Evolutionary conservation across 1,140 invertebrate species (phyloP).

Genomic region (Drosophila tani): DNA sequence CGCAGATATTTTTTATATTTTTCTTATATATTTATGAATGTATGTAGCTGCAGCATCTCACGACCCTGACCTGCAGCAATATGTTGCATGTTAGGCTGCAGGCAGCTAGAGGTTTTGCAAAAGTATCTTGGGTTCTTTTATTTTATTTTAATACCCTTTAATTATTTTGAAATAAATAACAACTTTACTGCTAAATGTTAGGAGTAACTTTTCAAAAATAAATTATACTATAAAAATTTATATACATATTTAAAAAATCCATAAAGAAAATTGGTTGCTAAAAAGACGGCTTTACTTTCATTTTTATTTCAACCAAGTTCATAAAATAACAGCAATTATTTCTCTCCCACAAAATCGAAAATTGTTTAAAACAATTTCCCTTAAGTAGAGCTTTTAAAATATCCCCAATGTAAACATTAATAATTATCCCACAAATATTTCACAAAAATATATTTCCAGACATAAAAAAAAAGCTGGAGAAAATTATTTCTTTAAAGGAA

Average conservation of each 20-base stretch:
- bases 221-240: not conserved
- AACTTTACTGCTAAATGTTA: not conserved
- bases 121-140: constrained; percentile 7
- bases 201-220: not conserved
- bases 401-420: no score
- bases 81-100: constrained; percentile 67
- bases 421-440: no score
- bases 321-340: no score
- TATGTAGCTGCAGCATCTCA: constrained; percentile 10
- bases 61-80: constrained; percentile 75
- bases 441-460: no score
- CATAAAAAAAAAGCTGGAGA: no score
- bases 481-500: no score
- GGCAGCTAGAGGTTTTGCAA: constrained; percentile 15
- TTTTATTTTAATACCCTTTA: not conserved
- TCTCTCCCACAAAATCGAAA: no score
- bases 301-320: no score
- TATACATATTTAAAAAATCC: not conserved
- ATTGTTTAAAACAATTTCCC: no score
- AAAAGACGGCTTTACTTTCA: no score
- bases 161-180: no score
- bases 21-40: not conserved
- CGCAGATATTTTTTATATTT: not conserved
- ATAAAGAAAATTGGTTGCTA: not conserved
- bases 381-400: no score